Evolutionary conservation across 2,113 vertebrate species (phyloP), one percentile per base, ranked within the genome.

Genomic region (Dolichotis patagonum): DNA sequence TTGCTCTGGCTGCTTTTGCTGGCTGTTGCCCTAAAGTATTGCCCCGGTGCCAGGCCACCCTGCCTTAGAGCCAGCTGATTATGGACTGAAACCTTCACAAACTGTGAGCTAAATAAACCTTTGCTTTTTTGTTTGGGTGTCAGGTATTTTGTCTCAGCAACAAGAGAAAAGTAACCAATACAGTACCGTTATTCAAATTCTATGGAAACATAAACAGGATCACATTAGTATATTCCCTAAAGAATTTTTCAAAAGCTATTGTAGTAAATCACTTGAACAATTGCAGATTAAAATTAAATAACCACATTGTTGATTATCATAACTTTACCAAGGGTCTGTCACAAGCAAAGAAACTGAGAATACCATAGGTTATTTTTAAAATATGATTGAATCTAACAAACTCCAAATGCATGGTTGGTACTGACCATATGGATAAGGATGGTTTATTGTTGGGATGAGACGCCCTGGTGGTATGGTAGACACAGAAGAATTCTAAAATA

Each of bases 151-250:
- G 54, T 54, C 54, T 54, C 54, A 54, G 54, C 54, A 54, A 54
- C 54, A 54, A 16, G 54, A 54, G 16, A 54, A 54, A 54, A 54
- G 54, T 54, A 54, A 54, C 14, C 13, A 17, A 54, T 13, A 54
- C 54, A 54, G 65, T 35, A 60, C 28, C 67, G n/a, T 82, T 96
- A 54, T 85, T 97, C 78, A 96, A 67, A 94, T 91, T 41, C 28
- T 67, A 83, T 91, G 88, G 89, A 95, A 96, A 96, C 83, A 80
- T 52, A 73, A 89, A 43, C 94, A 95, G 38, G 46, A 67, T 89
- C 26, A 11, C 86, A 32, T 56, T 75, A 30, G 67, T 67, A 73
- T 63, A 91, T 41, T 85, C 78, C 88, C 85, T 89, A 54, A 71
- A 16, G 54, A 54, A 16, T 54, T 54, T 54, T 54, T 16, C 2